Evolutionary conservation across 2,797 vertebrate genomes (phyloP), one percentile per base, ranked within the genome.

Genomic region (Xiphophorus birchmanni): DNA sequence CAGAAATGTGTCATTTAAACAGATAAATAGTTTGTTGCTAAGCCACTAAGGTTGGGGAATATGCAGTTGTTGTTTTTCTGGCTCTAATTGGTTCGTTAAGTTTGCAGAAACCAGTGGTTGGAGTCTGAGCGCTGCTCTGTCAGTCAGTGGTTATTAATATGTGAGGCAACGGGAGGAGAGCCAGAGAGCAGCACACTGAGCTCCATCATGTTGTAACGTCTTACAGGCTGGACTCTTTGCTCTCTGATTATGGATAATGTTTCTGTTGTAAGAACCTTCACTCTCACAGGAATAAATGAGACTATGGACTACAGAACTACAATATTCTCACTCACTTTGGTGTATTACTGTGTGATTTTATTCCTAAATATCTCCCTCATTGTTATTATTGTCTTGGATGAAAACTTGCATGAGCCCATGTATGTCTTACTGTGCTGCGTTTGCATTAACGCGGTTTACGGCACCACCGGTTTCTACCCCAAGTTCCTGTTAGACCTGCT

Each of bases 391-490:
- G 29, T 88, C 21, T 26, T 71, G 0, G 87, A 91, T 79, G 47
- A 82, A 80, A 89, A 82, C 74, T 54, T 93, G 23, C 90, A 93
- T 44, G 86, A 93, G n/a, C 92, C 92, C 17, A 92, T 93, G 90
- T 89, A 92, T n/a, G 80, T 93, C 35, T 89, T 92, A 15, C 21
- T 92, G 60, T 86, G 87, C 5, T 88, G 52, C 13, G 77, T 91
- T 32, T 91, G 76, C 37, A 67, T 93, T 10, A 92, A 87, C 67
- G 60, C 60, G 5, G 37, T 91, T 73, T 92, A 90, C 63, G 92
- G 92, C 0, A 75, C 91, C 0, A 40, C 84, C 40, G 90, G 91
- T 58, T 93, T 93, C 32, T 92, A 88, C 52, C 91, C 92, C 0
- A 92, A 90, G 81, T 90, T 91, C 47, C 85, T 93, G 4, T 18